Evolutionary conservation across 2,797 vertebrate genomes (phyloP).

Genomic region (Vireo griseus): DNA sequence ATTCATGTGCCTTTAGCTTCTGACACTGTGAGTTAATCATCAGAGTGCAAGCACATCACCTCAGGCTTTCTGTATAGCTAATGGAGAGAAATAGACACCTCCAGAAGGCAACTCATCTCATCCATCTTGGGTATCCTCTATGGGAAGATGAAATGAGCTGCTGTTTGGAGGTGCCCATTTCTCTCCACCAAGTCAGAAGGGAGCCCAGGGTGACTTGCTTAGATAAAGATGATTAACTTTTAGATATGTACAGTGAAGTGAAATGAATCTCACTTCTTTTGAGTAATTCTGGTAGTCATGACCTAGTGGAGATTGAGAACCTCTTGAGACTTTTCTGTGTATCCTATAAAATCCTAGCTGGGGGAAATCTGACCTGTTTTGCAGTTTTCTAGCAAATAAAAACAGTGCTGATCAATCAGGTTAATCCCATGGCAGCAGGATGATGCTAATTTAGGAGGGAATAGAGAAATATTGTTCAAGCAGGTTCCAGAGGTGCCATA

Average conservation of each 20-base stretch:
- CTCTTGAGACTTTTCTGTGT: neutral
- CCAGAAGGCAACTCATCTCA: constrained; percentile 24
- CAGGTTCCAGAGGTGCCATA: neutral
- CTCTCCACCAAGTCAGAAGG: neutral
- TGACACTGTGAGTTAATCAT: constrained; percentile 50
- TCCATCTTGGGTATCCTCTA: neutral
- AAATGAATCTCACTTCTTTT: constrained; percentile 3
- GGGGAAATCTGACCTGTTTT: neutral
- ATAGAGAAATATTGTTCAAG: neutral
- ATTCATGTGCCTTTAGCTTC: constrained; percentile 45
- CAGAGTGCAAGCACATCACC: constrained; percentile 27
- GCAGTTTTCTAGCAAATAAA: neutral
- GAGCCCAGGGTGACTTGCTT: neutral
- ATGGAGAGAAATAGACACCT: constrained; percentile 45
- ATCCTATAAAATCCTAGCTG: constrained; percentile 6
- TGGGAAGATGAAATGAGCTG: neutral
- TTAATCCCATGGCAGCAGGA: neutral
- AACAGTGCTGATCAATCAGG: neutral
- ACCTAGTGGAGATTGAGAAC: neutral
- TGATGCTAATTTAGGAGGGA: neutral
- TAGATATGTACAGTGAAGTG: neutral
- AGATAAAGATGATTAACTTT: neutral
- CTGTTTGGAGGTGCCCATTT: constrained; percentile 16
- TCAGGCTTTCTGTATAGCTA: constrained; percentile 14
- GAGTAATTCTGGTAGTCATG: constrained; percentile 3